Evolutionary conservation across 2,888 invertebrate genomes (phyloP), one percentile per base, ranked within the genome.

Genomic region (Yponomeuta sedellus): DNA sequence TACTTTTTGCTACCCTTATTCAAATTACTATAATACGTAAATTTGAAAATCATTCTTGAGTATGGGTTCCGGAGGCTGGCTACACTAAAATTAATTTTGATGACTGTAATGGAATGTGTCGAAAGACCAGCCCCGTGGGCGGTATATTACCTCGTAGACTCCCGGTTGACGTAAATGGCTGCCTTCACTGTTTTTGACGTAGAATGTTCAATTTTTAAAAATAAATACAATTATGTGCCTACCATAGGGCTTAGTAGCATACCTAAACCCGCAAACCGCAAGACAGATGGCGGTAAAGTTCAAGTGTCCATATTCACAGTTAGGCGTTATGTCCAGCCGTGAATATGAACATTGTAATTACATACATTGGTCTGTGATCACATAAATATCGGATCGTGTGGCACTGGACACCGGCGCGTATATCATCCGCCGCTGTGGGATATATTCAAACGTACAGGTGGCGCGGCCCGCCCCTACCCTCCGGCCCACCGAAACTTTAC

Each of bases 381-480:
- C 76, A 85, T 88, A 90, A 86, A 86, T 90, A 90, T 89, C 83
- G 88, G 66, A 44, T 67, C 57, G 64, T 64, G 64, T 67, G 67
- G 59, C 57, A 58, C 19, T n/a, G 19, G 64, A 57, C 28, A 39
- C 20, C 28, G 11, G 64, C 20, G 20, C 65, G 65, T 65, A 39
- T 65, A 65, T 65, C 65, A 65, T 64, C 22, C 19, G 64, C 28
- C 28, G 65, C 34, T 59, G 65, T 59, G 83, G 83, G 79, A 83
- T 81, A 83, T 81, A 83, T 82, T 81, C 83, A 79, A 84, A 83
- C 78, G 82, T 81, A 85, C 88, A 88, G 88, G 90, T 89, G 89
- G 81, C 80, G 74, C 73, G 80, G 70, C 72, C 81, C 88, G 88
- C 88, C 88, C 44, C 78, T 73, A 67, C 76, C 88, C 85, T 70